Conservation (phyloP, 2,888 invertebrate genomes). For the Gryllus longicercus region DNA sequence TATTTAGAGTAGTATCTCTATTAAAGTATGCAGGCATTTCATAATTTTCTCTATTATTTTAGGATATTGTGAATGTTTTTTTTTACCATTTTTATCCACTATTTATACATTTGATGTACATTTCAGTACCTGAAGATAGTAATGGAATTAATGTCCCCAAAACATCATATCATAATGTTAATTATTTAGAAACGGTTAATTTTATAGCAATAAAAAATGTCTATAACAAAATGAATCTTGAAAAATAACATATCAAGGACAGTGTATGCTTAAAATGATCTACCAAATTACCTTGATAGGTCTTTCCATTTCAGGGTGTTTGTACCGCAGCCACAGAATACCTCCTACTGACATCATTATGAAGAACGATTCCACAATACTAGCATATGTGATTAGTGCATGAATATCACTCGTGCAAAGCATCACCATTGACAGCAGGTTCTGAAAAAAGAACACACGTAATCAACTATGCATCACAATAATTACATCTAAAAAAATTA, state of each 20-base stretch:
- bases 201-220: background rate
- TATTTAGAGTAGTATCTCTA: too few relatives aligned
- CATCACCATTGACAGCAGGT: conserved; percentile 78
- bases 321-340: conserved; percentile 78
- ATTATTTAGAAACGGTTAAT: background rate
- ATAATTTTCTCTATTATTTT: too few relatives aligned
- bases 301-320: conserved; percentile 69
- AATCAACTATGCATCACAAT: background rate
- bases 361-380: conserved; percentile 89
- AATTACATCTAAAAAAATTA: conserved; percentile 21
- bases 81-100: too few relatives aligned
- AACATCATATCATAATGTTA: too few relatives aligned
- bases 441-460: conserved; percentile 55
- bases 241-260: background rate
- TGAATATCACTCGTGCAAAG: conserved; percentile 79
- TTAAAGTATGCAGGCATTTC: too few relatives aligned
- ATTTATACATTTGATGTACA: too few relatives aligned
- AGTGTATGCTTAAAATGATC: background rate
- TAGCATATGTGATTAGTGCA: conserved; percentile 84
- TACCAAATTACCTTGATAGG: conserved; percentile 70
- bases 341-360: conserved; percentile 83
- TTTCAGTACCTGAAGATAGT: too few relatives aligned
- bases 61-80: too few relatives aligned
- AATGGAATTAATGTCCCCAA: too few relatives aligned
- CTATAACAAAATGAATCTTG: background rate